These are phyloP conservation scores for Canis aureus DNA, from an alignment of 2,113 vertebrate genomes.

Conservation along the genomic window DNA sequence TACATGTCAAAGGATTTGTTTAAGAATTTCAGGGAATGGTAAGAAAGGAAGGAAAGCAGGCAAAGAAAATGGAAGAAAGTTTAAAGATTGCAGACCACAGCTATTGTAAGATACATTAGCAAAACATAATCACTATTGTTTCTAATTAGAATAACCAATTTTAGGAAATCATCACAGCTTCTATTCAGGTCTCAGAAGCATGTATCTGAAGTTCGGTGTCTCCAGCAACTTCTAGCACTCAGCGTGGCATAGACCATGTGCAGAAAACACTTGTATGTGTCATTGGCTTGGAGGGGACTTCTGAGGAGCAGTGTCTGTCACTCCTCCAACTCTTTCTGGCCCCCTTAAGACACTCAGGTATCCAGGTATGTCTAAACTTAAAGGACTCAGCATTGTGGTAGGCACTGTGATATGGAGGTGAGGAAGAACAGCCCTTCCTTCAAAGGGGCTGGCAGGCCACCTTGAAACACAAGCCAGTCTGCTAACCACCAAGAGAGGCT, in stretches of 20 bases:
- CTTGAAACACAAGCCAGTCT: neutral
- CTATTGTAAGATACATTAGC: constrained; percentile 34
- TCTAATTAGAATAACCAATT: neutral
- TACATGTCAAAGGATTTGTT: neutral
- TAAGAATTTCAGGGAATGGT: neutral
- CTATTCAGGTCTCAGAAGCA: neutral
- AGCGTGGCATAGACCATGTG: neutral
- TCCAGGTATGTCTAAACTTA: neutral
- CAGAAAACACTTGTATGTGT: neutral
- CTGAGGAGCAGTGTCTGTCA: neutral
- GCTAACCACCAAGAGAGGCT: neutral
- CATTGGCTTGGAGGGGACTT: neutral
- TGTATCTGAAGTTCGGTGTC: neutral
- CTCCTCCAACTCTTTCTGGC: neutral
- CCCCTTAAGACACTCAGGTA: neutral
- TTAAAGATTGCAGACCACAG: neutral
- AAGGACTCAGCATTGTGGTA: neutral
- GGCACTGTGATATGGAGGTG: neutral
- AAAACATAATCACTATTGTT: neutral
- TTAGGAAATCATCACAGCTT: neutral
- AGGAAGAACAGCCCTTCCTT: neutral
- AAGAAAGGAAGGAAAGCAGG: neutral
- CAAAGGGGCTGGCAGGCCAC: neutral
- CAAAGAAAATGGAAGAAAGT: neutral
- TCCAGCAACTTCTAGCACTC: neutral